Percentiles rank a stretch among this genome's conserved stretches.
Conservation (phyloP, 2,797 vertebrate genomes). For the Crax fasciolata region DNA sequence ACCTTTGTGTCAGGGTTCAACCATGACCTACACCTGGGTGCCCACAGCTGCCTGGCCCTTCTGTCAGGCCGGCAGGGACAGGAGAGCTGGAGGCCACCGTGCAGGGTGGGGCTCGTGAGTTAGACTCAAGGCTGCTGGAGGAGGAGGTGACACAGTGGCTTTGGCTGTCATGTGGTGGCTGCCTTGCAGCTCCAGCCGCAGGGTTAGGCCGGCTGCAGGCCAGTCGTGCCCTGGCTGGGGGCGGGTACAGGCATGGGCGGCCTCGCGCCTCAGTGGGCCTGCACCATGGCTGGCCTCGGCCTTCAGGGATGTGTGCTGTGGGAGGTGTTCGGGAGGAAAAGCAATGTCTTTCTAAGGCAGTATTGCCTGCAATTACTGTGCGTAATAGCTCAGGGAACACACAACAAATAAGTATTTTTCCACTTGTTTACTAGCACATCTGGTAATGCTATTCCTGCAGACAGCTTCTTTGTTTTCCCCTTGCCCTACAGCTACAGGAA, state of each 20-base stretch:
- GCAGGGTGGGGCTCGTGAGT: not conserved
- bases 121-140: fast-evolving
- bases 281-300: not conserved
- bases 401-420: slow-evolving; percentile 34
- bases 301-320: not conserved
- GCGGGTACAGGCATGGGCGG: not conserved
- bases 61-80: fast-evolving
- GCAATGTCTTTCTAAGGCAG: not conserved
- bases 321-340: not conserved
- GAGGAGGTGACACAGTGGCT: not conserved
- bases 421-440: slow-evolving; percentile 54
- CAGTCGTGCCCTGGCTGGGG: not conserved
- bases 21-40: fast-evolving
- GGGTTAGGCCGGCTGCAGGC: not conserved
- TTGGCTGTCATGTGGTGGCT: fast-evolving
- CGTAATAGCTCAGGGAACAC: not conserved
- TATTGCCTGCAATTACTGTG: not conserved
- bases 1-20: fast-evolving
- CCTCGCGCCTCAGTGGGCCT: fast-evolving
- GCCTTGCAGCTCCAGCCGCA: not conserved
- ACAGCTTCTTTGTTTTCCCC: slow-evolving; percentile 8
- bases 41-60: not conserved
- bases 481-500: slow-evolving; percentile 38
- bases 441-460: slow-evolving; percentile 19
- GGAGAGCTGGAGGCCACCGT: not conserved